Conservation (phyloP, 2,797 vertebrate genomes). For the Tangara arthus region DNA sequence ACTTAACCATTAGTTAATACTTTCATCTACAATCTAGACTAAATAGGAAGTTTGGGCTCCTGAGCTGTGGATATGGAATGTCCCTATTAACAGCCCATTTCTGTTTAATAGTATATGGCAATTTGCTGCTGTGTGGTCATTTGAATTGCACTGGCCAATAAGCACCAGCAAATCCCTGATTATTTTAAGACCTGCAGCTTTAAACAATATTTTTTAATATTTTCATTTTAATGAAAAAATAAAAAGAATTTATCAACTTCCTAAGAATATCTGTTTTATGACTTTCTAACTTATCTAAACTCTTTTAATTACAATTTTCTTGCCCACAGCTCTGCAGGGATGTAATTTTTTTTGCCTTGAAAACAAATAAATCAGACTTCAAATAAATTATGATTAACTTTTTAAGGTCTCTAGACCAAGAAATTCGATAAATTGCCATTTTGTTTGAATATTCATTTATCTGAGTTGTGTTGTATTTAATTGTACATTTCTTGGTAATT, state of each 20-base stretch:
- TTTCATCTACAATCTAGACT: background rate
- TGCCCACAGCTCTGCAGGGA: background rate
- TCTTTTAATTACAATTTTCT: background rate
- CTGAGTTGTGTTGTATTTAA: background rate
- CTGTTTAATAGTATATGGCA: background rate
- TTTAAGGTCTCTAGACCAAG: background rate
- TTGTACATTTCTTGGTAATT: background rate
- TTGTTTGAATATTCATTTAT: background rate
- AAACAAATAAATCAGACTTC: background rate
- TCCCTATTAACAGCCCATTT: background rate
- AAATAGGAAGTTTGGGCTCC: background rate
- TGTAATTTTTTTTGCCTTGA: background rate
- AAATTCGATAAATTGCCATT: background rate
- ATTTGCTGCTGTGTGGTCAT: background rate
- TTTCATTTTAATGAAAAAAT: background rate
- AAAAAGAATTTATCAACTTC: background rate
- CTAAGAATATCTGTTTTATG: background rate
- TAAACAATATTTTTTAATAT: background rate
- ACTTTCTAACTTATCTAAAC: background rate
- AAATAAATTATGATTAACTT: background rate
- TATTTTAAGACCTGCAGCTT: background rate
- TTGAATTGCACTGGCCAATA: background rate
- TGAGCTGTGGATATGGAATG: background rate
- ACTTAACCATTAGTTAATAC: background rate
- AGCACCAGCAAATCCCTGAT: background rate